Evolutionary conservation across 2,113 vertebrate species (phyloP).

Genomic region (Hippocampus abdominalis): DNA sequence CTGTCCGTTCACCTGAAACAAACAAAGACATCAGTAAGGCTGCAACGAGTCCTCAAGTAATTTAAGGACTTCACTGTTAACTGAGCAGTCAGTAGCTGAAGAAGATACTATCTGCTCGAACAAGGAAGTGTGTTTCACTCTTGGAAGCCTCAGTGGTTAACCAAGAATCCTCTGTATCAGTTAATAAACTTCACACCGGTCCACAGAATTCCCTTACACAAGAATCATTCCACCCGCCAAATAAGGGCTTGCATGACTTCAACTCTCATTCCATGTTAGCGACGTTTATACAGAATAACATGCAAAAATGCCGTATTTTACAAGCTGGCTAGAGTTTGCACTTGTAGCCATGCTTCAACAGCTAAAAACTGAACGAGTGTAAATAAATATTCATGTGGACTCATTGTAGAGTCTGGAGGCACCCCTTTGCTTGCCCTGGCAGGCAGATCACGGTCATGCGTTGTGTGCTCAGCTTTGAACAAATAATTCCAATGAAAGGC

Average conservation of each 20-base stretch:
- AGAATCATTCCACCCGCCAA: too few species aligned
- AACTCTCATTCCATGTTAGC: not conserved
- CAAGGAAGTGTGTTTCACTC: too few species aligned
- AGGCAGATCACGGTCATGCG: conserved; percentile 62
- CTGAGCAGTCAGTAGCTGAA: too few species aligned
- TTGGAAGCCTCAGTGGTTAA: too few species aligned
- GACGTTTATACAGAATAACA: not conserved
- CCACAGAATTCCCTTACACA: too few species aligned
- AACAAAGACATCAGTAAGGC: conserved; percentile 12
- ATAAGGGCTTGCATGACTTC: too few species aligned
- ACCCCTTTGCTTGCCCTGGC: conserved; percentile 72
- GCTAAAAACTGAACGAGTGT: conserved; percentile 61
- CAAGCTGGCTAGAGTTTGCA: conserved; percentile 16
- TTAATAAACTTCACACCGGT: too few species aligned
- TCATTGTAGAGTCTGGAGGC: conserved; percentile 70
- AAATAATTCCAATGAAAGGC: conserved; percentile 71
- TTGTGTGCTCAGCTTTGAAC: conserved; percentile 63
- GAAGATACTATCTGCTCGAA: too few species aligned
- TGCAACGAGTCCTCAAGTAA: too few species aligned
- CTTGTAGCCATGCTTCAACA: conserved; percentile 51
- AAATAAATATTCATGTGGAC: conserved; percentile 71
- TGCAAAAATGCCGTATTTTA: not conserved
- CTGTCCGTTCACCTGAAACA: conserved; percentile 90
- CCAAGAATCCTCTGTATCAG: too few species aligned
- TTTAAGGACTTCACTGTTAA: too few species aligned